These are phyloP conservation scores for Ceratina australensis DNA, from an alignment of 1,140 invertebrate genomes.

Conservation along the genomic window DNA sequence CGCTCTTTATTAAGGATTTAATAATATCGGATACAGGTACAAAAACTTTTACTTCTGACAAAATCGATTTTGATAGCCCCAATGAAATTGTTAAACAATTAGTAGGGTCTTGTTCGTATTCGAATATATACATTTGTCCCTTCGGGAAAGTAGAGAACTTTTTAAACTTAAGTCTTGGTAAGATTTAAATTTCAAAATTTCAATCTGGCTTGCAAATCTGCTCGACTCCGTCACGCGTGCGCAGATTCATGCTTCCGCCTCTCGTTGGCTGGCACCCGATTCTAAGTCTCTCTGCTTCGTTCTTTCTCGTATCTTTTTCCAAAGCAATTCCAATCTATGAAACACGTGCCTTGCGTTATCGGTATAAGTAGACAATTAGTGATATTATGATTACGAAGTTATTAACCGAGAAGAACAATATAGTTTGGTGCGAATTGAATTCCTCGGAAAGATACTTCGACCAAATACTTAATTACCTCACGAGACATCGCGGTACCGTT, in stretches of 20 bases:
- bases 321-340: not conserved
- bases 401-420: no score
- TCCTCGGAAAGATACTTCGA: slow-evolving; percentile 38
- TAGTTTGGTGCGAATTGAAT: slow-evolving; percentile 39
- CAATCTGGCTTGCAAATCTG: slow-evolving; percentile 76
- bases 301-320: slow-evolving; percentile 14
- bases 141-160: slow-evolving; percentile 58
- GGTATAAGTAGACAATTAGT: no score
- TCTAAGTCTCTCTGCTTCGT: slow-evolving; percentile 58
- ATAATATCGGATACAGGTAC: slow-evolving; percentile 11
- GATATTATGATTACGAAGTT: no score
- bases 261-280: slow-evolving; percentile 58
- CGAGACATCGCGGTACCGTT: slow-evolving; percentile 52
- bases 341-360: no score
- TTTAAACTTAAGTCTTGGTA: slow-evolving; percentile 67
- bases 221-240: slow-evolving; percentile 43
- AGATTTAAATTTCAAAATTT: slow-evolving; percentile 77
- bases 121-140: slow-evolving; percentile 52
- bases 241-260: slow-evolving; percentile 52
- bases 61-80: slow-evolving; percentile 54
- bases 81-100: slow-evolving; percentile 71
- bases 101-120: slow-evolving; percentile 57
- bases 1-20: no score
- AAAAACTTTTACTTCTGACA: not conserved
- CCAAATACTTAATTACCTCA: slow-evolving; percentile 67